Conservation (phyloP, 2,113 vertebrate species). For the Podiceps cristatus region DNA sequence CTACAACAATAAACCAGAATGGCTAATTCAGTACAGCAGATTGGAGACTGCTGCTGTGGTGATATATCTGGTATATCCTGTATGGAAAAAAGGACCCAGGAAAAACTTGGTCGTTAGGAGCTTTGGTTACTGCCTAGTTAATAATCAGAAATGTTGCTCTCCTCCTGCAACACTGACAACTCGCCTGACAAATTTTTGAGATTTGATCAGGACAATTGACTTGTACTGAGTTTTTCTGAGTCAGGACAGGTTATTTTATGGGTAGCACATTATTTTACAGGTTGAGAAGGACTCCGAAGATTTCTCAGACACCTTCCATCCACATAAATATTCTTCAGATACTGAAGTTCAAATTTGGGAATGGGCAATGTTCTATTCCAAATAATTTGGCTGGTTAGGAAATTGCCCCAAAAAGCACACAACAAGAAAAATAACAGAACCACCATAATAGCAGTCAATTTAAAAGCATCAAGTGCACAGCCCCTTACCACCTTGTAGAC, state of each 20-base stretch:
- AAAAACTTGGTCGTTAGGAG: background rate
- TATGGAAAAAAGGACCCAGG: background rate
- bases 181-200: background rate
- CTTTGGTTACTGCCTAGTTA: background rate
- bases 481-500: background rate
- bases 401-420: background rate
- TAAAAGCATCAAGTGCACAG: background rate
- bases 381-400: background rate
- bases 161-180: background rate
- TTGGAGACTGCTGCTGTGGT: background rate
- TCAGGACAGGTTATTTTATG: background rate
- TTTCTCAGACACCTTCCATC: background rate
- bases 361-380: background rate
- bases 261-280: background rate
- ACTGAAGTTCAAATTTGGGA: background rate
- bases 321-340: rapidly evolving
- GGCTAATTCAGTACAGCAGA: background rate
- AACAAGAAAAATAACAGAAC: background rate
- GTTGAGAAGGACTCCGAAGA: background rate
- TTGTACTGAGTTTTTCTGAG: background rate
- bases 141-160: background rate
- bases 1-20: background rate
- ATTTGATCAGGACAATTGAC: background rate
- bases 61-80: background rate
- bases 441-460: background rate